Conservation (phyloP, 35 echinoderm and acorn worm genomes). For the Acanthaster planci region DNA sequence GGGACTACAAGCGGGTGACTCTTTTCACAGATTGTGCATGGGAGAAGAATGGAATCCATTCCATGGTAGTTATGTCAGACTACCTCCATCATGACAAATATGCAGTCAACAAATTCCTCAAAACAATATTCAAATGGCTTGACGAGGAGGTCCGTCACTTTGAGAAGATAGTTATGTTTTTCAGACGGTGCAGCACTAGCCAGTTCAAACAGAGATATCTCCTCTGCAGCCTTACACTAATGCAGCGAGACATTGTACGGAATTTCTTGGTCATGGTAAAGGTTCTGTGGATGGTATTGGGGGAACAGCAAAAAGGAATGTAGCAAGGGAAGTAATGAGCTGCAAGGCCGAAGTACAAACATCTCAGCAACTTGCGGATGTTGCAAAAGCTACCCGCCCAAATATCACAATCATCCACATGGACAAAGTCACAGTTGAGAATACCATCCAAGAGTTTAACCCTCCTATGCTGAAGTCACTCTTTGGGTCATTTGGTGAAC, state of each 20-base stretch:
- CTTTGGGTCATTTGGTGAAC: neutral
- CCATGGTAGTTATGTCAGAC: slow-evolving; percentile 27
- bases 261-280: slow-evolving; percentile 38
- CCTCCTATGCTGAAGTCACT: too few species aligned
- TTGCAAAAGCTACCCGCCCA: slow-evolving; percentile 4
- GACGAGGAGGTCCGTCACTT: neutral
- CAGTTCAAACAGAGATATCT: slow-evolving; percentile 37
- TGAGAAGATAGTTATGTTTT: slow-evolving; percentile 9
- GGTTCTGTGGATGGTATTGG: slow-evolving; percentile 31
- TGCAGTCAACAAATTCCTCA: slow-evolving; percentile 29
- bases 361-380: slow-evolving; percentile 19
- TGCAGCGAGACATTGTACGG: neutral
- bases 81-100: slow-evolving; percentile 38
- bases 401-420: slow-evolving; percentile 26
- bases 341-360: slow-evolving; percentile 9
- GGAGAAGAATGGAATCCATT: slow-evolving; percentile 24
- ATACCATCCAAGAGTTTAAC: too few species aligned
- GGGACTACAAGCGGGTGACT: slow-evolving; percentile 27
- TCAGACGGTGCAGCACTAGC: slow-evolving; percentile 33
- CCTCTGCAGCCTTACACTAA: neutral
- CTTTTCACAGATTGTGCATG: slow-evolving; percentile 23
- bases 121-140: slow-evolving; percentile 11
- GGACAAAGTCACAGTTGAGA: slow-evolving; percentile 20
- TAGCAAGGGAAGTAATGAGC: slow-evolving; percentile 12
- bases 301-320: neutral